Evolutionary conservation across 2,888 invertebrate species (phyloP), one percentile per base, ranked within the genome.

Genomic region (Oligia fasciuncula): DNA sequence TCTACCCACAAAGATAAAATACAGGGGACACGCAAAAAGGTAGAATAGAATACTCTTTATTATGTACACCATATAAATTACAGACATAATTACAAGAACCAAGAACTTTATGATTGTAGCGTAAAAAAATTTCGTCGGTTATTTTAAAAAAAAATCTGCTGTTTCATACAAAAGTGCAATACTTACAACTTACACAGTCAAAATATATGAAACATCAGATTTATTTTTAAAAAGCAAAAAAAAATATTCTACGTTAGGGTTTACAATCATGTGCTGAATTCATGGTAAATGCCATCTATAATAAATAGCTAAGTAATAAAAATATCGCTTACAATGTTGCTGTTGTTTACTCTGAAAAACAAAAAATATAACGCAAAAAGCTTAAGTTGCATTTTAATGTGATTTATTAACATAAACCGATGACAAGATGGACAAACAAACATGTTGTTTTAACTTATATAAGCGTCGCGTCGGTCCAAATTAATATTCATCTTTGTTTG

Each of bases 401-500:
- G 81, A 77, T 85, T 76, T 76, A 90, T 91, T 90, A 88, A 65
- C 87, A 91, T 91, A 86, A 75, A 79, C 79, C 75, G 82, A 91
- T 87, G 87, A 86, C 78, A 86, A 67, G 73, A 84, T 74, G 70
- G 54, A 85, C 86, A 87, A 85, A 91, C 88, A 90, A 90, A 89
- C 89, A 90, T 87, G 87, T 90, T 87, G 82, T 86, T 89, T 75
- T 77, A 76, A 74, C 76, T 91, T 88, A 88, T 84, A 76, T 87
- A 91, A 90, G 87, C 87, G 88, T 87, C 54, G 19, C 54, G 2
- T 54, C 87, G 88, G 81, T 74, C 69, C 65, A 73, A 86, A 89
- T 90, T 92, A 90, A 79, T 88, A 93, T 93, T 91, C 92, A 89
- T 87, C 81, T 85, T 85, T 88, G 90, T 89, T 86, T 88, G 82